Evolutionary conservation across 1,140 invertebrate genomes (phyloP).

Genomic region (Zaprionus capensis): DNA sequence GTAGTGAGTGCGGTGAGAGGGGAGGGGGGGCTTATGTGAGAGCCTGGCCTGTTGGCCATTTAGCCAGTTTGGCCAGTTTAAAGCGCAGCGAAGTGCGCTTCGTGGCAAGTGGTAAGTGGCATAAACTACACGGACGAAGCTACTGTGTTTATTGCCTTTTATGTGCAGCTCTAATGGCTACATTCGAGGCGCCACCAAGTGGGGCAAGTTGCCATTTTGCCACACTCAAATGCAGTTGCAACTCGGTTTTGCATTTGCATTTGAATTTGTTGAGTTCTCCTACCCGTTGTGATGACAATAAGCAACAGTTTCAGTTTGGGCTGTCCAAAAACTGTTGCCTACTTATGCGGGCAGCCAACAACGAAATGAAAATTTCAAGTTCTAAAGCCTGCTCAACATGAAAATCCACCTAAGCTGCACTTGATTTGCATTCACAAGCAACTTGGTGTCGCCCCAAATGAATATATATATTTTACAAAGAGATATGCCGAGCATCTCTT

Average conservation of each 20-base stretch:
- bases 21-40: neutral
- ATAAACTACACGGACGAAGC: constrained; percentile 68
- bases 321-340: constrained; percentile 30
- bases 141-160: constrained; percentile 77
- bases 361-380: constrained; percentile 13
- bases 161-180: constrained; percentile 72
- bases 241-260: constrained; percentile 21
- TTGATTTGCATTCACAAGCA: neutral
- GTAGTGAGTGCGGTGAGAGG: neutral
- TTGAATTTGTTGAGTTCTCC: constrained; percentile 9
- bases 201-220: neutral
- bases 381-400: neutral
- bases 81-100: constrained; percentile 57
- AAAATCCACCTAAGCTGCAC: neutral
- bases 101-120: constrained; percentile 57
- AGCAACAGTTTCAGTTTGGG: constrained; percentile 28
- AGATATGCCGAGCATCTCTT: neutral
- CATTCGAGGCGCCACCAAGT: constrained; percentile 45
- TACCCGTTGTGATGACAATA: constrained; percentile 6
- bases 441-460: neutral
- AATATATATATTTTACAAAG: neutral
- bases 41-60: constrained; percentile 11
- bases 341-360: constrained; percentile 19
- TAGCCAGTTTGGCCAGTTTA: constrained; percentile 55
- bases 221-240: constrained; percentile 4